These are phyloP conservation scores for Hybos culiciformis DNA, from an alignment of 2,888 invertebrate species.

Conservation along the genomic window DNA sequence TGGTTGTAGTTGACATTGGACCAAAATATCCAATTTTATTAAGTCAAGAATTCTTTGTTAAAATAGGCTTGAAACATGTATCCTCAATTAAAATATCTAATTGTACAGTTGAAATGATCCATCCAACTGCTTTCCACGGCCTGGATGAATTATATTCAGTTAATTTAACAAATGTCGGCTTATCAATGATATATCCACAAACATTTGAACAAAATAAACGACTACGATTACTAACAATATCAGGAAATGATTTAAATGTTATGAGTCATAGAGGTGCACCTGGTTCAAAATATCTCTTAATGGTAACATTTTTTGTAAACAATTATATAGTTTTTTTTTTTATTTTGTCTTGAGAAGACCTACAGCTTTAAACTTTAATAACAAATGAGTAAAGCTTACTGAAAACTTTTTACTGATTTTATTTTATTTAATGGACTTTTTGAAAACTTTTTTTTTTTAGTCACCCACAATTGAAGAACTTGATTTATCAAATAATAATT, in stretches of 20 bases:
- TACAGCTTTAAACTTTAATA: background rate
- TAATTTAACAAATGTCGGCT: conserved; percentile 52
- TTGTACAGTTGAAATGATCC: conserved; percentile 51
- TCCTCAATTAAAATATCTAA: conserved; percentile 55
- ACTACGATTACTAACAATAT: conserved; percentile 49
- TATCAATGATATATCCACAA: conserved; percentile 52
- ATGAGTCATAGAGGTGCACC: conserved; percentile 23
- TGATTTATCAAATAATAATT: conserved; percentile 54
- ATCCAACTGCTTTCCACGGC: conserved; percentile 54
- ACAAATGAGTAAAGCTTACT: background rate
- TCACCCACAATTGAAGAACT: conserved; percentile 54
- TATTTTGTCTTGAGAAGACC: background rate
- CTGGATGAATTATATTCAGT: conserved; percentile 52
- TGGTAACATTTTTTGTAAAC: no score
- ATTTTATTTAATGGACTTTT: background rate
- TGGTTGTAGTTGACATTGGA: conserved; percentile 50
- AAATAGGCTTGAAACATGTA: conserved; percentile 48
- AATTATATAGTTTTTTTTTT: no score
- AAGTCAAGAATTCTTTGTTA: conserved; percentile 45
- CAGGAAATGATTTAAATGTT: conserved; percentile 46
- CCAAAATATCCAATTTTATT: conserved; percentile 44
- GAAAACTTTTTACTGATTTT: background rate
- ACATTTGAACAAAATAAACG: conserved; percentile 54
- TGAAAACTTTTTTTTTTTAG: conserved; percentile 16
- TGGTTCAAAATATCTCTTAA: conserved; percentile 26